Base-by-base conservation (phyloP, 2,797 vertebrate species). In the Myoxocephalus aenaeus region DNA sequence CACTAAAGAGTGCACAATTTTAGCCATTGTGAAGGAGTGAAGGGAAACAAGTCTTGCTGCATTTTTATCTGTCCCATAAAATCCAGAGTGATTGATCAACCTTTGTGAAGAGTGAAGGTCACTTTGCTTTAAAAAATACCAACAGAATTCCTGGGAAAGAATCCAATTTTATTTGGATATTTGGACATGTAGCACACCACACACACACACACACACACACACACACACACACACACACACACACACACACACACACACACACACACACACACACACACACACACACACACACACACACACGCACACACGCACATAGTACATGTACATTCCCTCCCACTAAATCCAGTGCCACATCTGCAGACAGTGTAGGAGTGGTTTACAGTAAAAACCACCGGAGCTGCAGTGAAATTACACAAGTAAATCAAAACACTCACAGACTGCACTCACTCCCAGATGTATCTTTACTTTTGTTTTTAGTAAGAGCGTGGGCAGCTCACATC, bases 341-440 rank as follows among this genome's bases (percentile, higher is more conserved):
- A 88, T 67, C 76, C 66, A 82, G 76, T 65, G 87, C 88, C 89
- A 92, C 92, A 93, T 93, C 87, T 93, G 92, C 92, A 91, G 87
- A 93, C 87, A 66, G 77, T 83, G 90, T 90, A 86, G 92, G 91
- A 92, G 92, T 89, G 88, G 92, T 88, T 94, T 92, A 91, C 92
- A 88, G 93, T 92, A 92, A 93, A 93, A 94, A 91, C 90, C 86
- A 83, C 88, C 73, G 5, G 69, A 80, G 89, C 79, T 86, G 56
- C 87, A 89, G 88, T 80, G 66, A 88, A 94, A 93, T 91, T 91
- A 91, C 88, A 93, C 77, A 89, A 91, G 88, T 91, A 91, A 91
- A 92, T 92, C 92, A 91, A 85, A 93, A 91, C 89, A 92, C 82
- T 83, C 61, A 42, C 74, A 85, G 86, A 48, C 89, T 87, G 62